Evolutionary conservation across 2,888 invertebrate species (phyloP).

Genomic region (Heliconius sara): DNA sequence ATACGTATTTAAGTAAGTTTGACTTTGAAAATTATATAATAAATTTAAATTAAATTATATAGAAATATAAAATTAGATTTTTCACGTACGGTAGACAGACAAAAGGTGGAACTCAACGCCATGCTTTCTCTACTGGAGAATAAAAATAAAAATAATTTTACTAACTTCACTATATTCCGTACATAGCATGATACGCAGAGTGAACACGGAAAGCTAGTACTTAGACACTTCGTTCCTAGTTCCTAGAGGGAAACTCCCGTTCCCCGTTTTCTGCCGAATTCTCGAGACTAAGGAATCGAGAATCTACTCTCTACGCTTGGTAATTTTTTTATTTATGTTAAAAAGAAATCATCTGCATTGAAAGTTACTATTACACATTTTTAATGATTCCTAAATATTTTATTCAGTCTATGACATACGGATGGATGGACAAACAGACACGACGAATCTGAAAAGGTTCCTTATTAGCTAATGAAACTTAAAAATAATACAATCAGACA

Average conservation of each 20-base stretch:
- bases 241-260: not conserved
- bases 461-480: not conserved
- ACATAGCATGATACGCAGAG: not conserved
- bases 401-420: too few relatives aligned
- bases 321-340: not conserved
- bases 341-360: not conserved
- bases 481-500: not conserved
- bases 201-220: not conserved
- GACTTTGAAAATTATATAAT: too few relatives aligned
- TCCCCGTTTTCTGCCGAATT: not conserved
- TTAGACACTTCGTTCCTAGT: not conserved
- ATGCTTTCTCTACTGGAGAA: not conserved
- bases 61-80: not conserved
- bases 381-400: not conserved
- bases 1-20: not conserved
- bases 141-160: not conserved
- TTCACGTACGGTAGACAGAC: not conserved
- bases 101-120: not conserved
- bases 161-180: not conserved
- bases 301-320: too few relatives aligned
- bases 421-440: too few relatives aligned
- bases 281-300: not conserved
- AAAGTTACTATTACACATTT: not conserved
- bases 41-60: too few relatives aligned
- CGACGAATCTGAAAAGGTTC: not conserved